Evolutionary conservation across 2,113 vertebrate species (phyloP).

Genomic region (Oophaga pumilio): DNA sequence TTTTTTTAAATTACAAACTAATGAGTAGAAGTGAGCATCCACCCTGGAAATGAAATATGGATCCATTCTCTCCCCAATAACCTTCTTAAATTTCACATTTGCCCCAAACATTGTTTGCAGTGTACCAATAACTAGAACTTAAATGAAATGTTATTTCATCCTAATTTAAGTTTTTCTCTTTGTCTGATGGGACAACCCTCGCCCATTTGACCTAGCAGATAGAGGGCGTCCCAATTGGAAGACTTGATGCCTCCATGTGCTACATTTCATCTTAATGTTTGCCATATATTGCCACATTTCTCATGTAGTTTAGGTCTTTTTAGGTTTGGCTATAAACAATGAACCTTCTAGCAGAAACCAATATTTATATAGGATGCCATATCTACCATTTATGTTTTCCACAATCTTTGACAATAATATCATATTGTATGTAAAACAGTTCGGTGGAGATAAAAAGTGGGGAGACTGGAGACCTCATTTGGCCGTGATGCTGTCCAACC

Average conservation of each 20-base stretch:
- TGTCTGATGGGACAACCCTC: too few relatives aligned
- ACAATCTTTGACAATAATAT: not conserved
- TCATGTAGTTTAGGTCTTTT: too few relatives aligned
- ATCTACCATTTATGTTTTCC: not conserved
- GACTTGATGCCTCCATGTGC: too few relatives aligned
- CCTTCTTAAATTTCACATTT: not conserved
- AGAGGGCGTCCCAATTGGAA: too few relatives aligned
- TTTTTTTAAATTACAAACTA: not conserved
- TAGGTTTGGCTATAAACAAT: not conserved
- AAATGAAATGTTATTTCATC: too few relatives aligned
- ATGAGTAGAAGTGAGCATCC: not conserved
- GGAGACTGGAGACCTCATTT: constrained; percentile 92
- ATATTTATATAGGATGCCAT: not conserved
- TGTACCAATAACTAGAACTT: too few relatives aligned
- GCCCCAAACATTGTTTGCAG: not conserved
- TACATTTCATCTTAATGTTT: too few relatives aligned
- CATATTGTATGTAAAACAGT: constrained; percentile 65
- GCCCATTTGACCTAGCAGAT: too few relatives aligned
- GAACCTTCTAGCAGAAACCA: too few relatives aligned
- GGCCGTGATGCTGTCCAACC: constrained; percentile 87
- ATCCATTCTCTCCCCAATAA: not conserved
- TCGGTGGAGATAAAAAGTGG: constrained; percentile 80
- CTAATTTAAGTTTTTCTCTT: too few relatives aligned
- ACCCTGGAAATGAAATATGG: not conserved
- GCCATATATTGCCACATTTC: too few relatives aligned